Evolutionary conservation across 2,888 invertebrate species (phyloP), one percentile per base, ranked within the genome.

Genomic region (Flexamia atlantica): DNA sequence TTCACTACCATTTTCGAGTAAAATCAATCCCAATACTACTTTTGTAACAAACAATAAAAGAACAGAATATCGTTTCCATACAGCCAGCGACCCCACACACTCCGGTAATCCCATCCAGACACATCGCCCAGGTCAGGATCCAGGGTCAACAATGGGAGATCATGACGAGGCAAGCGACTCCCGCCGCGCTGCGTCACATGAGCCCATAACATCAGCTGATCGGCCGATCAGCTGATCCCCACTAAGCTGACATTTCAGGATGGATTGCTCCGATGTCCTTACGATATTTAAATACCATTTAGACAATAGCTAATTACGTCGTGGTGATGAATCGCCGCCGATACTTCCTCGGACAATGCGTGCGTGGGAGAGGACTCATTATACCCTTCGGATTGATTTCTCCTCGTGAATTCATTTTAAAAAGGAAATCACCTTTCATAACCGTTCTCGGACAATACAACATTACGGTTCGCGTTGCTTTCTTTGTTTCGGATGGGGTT

Each of bases 301-400:
- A 72, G 72, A 72, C 72, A 72, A 72, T 72, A 23, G 72, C 72
- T 72, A 72, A 72, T 72, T 72, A 72, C 72, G 36, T 68, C 3
- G 30, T 23, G 23, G 23, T 68, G 40, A 72, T 40, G 20, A n/a
- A 72, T 72, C 72, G 40, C 42, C 72, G 5, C 23, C 42, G 40
- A 72, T 40, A 72, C 40, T 20, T 10, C 40, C 40, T 40, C 72
- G 20, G 40, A 72, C 72, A 72, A 72, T 72, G 72, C 5, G 25
- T 30, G 64, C 36, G 72, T 72, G 72, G 72, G 72, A 40, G 72
- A 17, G 4, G 17, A 30, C 72, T 72, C 72, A 72, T 72, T 72
- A 40, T 42, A 36, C 42, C 23, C 20, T 42, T n/a, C 72, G 20
- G 72, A 72, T 72, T 72, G 72, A 72, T 72, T 72, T 72, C 72